Evolutionary conservation across 1,140 invertebrate genomes (phyloP).

Genomic region (Grapholita molesta): DNA sequence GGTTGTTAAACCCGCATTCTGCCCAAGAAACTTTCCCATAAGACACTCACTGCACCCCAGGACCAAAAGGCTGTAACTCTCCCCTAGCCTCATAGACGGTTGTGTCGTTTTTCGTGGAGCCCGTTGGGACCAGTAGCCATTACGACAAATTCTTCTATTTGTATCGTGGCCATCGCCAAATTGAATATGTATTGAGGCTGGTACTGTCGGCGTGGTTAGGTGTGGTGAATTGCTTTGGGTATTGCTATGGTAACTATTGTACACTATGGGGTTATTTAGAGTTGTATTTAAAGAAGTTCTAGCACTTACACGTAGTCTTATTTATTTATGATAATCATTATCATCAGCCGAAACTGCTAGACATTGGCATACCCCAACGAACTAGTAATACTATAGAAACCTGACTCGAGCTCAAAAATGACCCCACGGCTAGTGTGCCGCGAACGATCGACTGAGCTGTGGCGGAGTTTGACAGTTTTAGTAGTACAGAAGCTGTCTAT

Average conservation of each 20-base stretch:
- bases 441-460: too few species aligned
- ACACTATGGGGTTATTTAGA: neutral
- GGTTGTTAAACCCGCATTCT: slow-evolving; percentile 10
- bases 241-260: neutral
- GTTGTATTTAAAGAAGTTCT: too few species aligned
- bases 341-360: too few species aligned
- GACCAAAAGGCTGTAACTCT: neutral
- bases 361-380: too few species aligned
- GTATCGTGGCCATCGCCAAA: neutral
- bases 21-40: slow-evolving; percentile 5
- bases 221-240: neutral
- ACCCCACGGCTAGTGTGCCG: too few species aligned
- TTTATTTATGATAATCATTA: too few species aligned
- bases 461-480: too few species aligned
- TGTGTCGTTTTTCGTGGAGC: neutral
- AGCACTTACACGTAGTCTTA: too few species aligned
- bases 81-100: neutral
- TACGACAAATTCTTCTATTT: slow-evolving; percentile 15
- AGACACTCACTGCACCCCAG: neutral
- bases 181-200: neutral
- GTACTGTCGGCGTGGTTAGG: neutral
- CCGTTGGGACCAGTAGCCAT: neutral
- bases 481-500: too few species aligned
- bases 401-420: too few species aligned
- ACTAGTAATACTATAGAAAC: too few species aligned